These are phyloP conservation scores for Pristionchus exspectatus DNA, from an alignment of 2,888 invertebrate species.

Conservation along the genomic window DNA sequence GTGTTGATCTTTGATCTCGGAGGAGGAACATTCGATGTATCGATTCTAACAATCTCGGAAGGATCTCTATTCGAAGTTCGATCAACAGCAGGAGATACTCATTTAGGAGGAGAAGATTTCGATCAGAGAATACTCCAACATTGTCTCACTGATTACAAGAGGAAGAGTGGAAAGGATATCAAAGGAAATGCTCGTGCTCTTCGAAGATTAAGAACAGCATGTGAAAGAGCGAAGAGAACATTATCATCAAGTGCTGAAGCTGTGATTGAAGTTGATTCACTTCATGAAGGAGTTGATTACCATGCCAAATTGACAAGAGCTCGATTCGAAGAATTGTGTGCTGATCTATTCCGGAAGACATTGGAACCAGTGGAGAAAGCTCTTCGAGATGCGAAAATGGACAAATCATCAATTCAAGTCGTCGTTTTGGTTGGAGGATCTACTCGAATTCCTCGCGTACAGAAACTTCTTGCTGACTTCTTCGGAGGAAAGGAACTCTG, in stretches of 20 bases:
- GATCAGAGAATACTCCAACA: conserved; percentile 83
- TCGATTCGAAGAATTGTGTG: conserved; percentile 95
- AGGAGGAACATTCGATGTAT: conserved; percentile 86
- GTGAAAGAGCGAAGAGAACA: conserved; percentile 84
- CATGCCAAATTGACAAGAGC: conserved; percentile 96
- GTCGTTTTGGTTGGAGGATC: conserved; percentile 89
- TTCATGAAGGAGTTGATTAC: conserved; percentile 95
- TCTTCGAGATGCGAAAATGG: conserved; percentile 94
- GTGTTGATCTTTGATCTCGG: conserved; percentile 80
- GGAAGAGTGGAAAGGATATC: conserved; percentile 88
- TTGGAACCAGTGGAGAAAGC: conserved; percentile 97
- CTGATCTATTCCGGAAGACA: conserved; percentile 95
- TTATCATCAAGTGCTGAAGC: conserved; percentile 82
- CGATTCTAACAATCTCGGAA: conserved; percentile 97
- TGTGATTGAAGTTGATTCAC: conserved; percentile 90
- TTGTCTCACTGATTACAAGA: conserved; percentile 80
- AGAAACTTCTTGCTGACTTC: conserved; percentile 89
- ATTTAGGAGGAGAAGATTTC: conserved; percentile 78
- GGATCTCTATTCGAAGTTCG: conserved; percentile 81
- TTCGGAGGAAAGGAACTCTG: conserved; percentile 88
- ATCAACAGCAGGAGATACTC: conserved; percentile 68
- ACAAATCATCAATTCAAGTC: conserved; percentile 85
- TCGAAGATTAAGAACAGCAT: conserved; percentile 91
- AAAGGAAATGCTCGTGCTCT: conserved; percentile 90
- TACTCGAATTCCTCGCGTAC: conserved; percentile 96